Base-by-base conservation (phyloP, 2,113 vertebrate genomes). In the Dermatemys mawii region DNA sequence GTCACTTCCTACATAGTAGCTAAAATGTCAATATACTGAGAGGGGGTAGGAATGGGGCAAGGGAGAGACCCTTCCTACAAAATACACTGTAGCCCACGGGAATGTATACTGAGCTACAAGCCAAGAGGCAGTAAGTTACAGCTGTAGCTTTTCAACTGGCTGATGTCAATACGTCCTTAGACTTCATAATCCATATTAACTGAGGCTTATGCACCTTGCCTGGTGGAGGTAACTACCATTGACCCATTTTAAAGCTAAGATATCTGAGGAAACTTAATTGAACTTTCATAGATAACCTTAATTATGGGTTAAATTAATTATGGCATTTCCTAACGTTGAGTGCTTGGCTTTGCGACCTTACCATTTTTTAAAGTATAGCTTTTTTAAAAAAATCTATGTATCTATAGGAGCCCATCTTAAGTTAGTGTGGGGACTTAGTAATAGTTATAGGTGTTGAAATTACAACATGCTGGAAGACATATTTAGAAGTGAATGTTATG, bases 341-440 rank as follows among this genome's bases (percentile, higher is more conserved):
- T 79, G 82, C 84, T 93, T 9, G 26, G 73, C 85, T 93, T 94
- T 93, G 86, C 82, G 91, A 78, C 75, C 75, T 88, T 81, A 54
- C 83, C 26, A 13, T 41, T 38, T 53, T 53, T 27, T 53, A 21
- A 21, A 50, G 76, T 35, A 57, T 13, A 57, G 27, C 29, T n/a
- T n/a, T n/a, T 57, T 57, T 53, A 48, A 6, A 29, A 57, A 54
- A 54, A 55, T 17, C 5, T 67, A 19, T 67, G 60, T 19, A 67
- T 19, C 4, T 67, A 67, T n/a, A n/a, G 32, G 35, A 38, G 17
- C 21, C 41, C 24, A 9, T 81, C 24, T 38, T 54, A 55, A 41
- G 8, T 19, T 81, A 19, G 2, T 29, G 24, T 54, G 26, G 41
- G 26, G 79, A 29, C 26, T 26, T 55, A 41, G 14, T 38, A 55